These are phyloP conservation scores for Philotrypesis tridentata DNA, from an alignment of 1,140 invertebrate genomes.

Conservation along the genomic window DNA sequence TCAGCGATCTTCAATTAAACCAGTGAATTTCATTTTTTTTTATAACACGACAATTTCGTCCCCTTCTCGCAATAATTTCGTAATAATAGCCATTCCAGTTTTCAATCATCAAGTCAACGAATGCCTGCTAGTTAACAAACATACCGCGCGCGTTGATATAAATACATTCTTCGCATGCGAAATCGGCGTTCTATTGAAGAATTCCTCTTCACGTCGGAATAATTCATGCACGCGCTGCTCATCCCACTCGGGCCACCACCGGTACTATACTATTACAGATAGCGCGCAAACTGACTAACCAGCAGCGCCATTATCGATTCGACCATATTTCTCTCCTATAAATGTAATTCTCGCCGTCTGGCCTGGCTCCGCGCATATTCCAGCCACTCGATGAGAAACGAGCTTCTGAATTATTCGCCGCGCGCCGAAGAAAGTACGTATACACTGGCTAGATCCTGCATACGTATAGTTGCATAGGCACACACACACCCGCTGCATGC, in stretches of 20 bases:
- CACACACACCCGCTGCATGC: no score
- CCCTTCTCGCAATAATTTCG: background rate
- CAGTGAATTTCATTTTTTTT: background rate
- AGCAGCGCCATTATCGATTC: slow-evolving; percentile 29
- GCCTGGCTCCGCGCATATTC: background rate
- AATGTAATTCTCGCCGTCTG: slow-evolving; percentile 19
- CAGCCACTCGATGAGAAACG: slow-evolving; percentile 3
- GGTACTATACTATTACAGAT: background rate
- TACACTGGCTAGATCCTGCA: background rate
- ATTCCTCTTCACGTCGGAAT: background rate
- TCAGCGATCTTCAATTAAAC: background rate
- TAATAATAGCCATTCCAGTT: background rate
- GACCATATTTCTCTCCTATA: slow-evolving; percentile 4
- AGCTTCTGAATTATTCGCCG: slow-evolving; percentile 25
- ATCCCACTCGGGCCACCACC: background rate
- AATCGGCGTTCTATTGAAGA: background rate
- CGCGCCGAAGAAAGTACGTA: background rate
- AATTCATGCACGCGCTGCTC: slow-evolving; percentile 1
- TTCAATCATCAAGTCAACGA: background rate
- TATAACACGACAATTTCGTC: no score
- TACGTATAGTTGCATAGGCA: background rate
- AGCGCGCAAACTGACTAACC: slow-evolving; percentile 25
- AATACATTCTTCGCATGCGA: background rate
- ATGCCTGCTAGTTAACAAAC: background rate
- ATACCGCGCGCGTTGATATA: background rate